Evolutionary conservation across 2,113 vertebrate genomes (phyloP).

Genomic region (Notothenia rossii): DNA sequence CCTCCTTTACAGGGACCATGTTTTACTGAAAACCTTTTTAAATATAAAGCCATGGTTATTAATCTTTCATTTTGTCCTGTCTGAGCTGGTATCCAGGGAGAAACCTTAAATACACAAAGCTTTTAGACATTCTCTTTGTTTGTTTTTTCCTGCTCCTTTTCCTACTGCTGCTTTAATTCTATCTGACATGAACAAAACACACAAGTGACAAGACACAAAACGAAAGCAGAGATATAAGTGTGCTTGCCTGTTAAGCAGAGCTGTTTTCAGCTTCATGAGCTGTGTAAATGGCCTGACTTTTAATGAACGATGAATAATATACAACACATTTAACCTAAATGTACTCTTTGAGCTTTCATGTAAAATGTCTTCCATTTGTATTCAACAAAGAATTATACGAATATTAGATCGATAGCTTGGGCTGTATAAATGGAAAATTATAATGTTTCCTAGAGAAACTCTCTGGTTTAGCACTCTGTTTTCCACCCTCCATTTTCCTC

Average conservation of each 20-base stretch:
- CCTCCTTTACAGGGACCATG: constrained; percentile 53
- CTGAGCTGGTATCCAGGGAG: constrained; percentile 78
- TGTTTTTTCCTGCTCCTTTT: constrained; percentile 42
- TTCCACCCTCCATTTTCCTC: constrained; percentile 56
- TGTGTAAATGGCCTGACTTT: constrained; percentile 33
- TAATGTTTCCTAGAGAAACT: constrained; percentile 53
- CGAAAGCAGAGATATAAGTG: constrained; percentile 27
- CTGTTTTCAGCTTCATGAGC: constrained; percentile 37
- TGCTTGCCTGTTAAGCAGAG: constrained; percentile 27
- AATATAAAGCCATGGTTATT: constrained; percentile 79
- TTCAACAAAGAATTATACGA: constrained; percentile 6
- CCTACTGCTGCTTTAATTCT: constrained; percentile 12
- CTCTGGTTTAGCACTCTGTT: constrained; percentile 39
- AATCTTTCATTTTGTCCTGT: constrained; percentile 83
- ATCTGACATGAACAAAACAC: constrained; percentile 40
- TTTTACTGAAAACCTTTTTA: constrained; percentile 73
- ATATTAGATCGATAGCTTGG: constrained; percentile 22
- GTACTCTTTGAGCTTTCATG: constrained; percentile 34
- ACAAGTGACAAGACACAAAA: constrained; percentile 47
- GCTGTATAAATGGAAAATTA: constrained; percentile 29
- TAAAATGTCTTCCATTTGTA: constrained; percentile 24
- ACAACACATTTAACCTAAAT: constrained; percentile 17
- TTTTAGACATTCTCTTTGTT: constrained; percentile 76
- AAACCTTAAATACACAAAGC: constrained; percentile 79
- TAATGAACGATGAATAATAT: constrained; percentile 55